Conservation (phyloP, 2,797 vertebrate genomes). For the Sebastiscus tertius region DNA sequence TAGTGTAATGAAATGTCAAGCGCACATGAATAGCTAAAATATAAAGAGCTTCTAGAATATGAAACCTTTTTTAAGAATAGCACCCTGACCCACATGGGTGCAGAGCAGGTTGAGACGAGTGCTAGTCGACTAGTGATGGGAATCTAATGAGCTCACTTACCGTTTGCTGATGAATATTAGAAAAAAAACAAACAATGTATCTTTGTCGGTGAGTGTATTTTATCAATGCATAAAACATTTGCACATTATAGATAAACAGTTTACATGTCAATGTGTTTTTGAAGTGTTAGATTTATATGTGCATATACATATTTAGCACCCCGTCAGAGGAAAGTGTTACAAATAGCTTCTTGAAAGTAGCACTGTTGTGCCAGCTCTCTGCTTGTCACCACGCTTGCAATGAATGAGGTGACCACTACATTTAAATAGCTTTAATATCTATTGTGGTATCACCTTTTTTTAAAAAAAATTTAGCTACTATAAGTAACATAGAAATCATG, state of each 20-base stretch:
- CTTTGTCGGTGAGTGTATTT: slow-evolving; percentile 3
- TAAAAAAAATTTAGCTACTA: not conserved
- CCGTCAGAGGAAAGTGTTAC: slow-evolving; percentile 18
- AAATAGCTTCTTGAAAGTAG: slow-evolving; percentile 53
- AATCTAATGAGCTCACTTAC: slow-evolving; percentile 21
- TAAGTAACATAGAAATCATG: not conserved
- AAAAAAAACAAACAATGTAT: not conserved
- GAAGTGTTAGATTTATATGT: not conserved
- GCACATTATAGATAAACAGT: not conserved
- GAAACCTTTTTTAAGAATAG: slow-evolving; percentile 78
- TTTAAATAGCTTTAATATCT: not conserved
- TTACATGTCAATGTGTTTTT: not conserved
- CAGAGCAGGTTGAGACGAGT: slow-evolving; percentile 52
- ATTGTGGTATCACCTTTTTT: not conserved
- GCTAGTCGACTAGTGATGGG: slow-evolving; percentile 12
- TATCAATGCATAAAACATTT: not conserved
- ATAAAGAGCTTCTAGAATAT: slow-evolving; percentile 74
- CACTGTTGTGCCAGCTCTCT: slow-evolving; percentile 46
- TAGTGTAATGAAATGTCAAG: slow-evolving; percentile 63
- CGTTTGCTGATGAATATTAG: slow-evolving; percentile 7
- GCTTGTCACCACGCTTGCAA: slow-evolving; percentile 44
- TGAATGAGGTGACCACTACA: not conserved
- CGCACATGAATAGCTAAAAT: slow-evolving; percentile 66
- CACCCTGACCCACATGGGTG: slow-evolving; percentile 61
- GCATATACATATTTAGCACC: not conserved